Base-by-base conservation (phyloP, 2,888 invertebrate genomes). In the Ophion obscuratus region DNA sequence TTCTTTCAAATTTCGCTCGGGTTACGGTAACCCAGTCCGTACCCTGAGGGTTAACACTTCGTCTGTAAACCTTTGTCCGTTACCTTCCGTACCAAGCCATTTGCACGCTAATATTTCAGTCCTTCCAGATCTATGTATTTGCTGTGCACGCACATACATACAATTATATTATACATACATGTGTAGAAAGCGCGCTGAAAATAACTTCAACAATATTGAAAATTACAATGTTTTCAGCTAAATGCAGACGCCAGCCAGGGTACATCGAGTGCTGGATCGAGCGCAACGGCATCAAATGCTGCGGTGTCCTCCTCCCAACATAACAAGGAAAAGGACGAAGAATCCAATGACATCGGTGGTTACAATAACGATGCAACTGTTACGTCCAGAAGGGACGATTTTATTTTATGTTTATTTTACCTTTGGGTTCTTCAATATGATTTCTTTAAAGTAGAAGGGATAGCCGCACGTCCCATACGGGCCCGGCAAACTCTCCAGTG, bases 221-320 rank as follows among this genome's bases (percentile, higher is more conserved):
- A n/a, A 76, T 57, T 68, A 40, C 7, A 59, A 77, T 66, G 17
- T 53, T 57, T 76, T 67, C 53, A 66, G 66, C 6, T 57, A 31
- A 76, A 76, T 20, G 20, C 36, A 53, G 20, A 57, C 53, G 57
- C 36, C 36, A 31, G 66, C 66, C 53, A 76, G 53, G 66, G 66
- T 66, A 66, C 31, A 66, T 76, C 64, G 27, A 76, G 47, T 36
- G 31, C 31, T 20, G 53, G 20, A 57, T 77, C 76, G 17, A 75
- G 64, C 53, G 76, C 64, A 66, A 76, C n/a, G n/a, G 53, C 36
- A 76, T 66, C 36, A 59, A 31, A 53, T 76, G 53, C 66, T 76
- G 76, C n/a, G 10, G 76, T 44, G 24, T 64, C 27, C 27, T 44
- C 24, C 74, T 74, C 61, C 31, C 62, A 62, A 74, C 40, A 40